These are phyloP conservation scores for Lithophane ornitopus DNA, from an alignment of 2,888 invertebrate species.

Conservation along the genomic window DNA sequence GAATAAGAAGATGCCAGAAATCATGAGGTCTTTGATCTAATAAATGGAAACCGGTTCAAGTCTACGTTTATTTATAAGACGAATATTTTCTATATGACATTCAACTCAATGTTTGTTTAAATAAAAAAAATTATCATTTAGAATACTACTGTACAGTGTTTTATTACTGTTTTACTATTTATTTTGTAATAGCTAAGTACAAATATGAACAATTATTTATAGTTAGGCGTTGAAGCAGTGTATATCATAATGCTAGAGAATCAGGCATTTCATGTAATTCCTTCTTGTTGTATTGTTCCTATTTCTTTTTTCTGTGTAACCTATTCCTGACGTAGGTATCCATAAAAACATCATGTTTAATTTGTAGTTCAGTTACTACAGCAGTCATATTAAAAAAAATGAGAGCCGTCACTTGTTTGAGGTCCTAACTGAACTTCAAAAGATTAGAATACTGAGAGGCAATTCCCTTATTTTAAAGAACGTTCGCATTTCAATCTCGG, in stretches of 20 bases:
- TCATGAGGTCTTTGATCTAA: constrained; percentile 5
- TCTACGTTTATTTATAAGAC: neutral
- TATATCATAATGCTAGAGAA: too few relatives aligned
- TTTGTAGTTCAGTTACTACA: neutral
- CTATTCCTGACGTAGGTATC: neutral
- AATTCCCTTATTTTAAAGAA: neutral
- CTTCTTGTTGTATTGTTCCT: neutral
- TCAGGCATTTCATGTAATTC: neutral
- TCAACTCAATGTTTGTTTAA: neutral
- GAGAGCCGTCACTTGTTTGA: neutral
- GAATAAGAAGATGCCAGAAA: neutral
- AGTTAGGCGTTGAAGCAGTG: neutral
- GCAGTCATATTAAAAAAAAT: neutral
- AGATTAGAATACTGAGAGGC: too few relatives aligned
- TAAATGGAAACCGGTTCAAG: constrained; percentile 9
- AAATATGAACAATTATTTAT: neutral
- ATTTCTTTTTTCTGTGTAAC: neutral
- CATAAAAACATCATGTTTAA: neutral
- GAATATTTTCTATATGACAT: constrained; percentile 8
- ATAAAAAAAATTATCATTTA: neutral
- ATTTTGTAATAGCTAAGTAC: neutral
- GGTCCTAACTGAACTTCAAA: neutral
- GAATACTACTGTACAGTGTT: neutral
- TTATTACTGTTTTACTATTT: constrained; percentile 11
- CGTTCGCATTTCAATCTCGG: neutral